phyloP scores from a whole-genome alignment of 1,140 invertebrate genomes.

The Alviniconcha marisindica region DNA sequence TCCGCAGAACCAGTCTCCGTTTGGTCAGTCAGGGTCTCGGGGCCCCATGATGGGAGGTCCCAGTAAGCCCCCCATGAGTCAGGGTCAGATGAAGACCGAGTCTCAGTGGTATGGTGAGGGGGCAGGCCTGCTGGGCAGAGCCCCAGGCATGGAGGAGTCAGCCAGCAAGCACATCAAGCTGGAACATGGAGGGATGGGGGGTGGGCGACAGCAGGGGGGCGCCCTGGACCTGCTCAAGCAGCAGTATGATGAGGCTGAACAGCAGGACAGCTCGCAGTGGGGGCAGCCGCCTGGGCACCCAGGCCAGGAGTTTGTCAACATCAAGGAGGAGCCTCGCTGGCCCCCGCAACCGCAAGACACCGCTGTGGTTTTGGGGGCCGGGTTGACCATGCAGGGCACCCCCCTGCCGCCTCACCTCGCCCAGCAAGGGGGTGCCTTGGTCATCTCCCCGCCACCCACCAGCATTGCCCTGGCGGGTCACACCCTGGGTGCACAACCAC shows the following conservation, averaged over 20 bases:
- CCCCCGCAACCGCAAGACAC: conserved; percentile 18
- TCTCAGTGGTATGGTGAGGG: conserved; percentile 27
- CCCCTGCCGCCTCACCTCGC: conserved; percentile 31
- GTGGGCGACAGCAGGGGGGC: conserved; percentile 29
- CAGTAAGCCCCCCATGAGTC: background rate
- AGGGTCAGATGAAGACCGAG: conserved; percentile 5
- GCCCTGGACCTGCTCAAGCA: conserved; percentile 58
- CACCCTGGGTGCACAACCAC: conserved; percentile 24
- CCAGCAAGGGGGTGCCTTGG: conserved; percentile 14
- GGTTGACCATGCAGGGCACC: conserved; percentile 21
- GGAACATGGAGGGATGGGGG: background rate
- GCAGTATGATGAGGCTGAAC: conserved; percentile 53
- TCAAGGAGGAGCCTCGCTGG: conserved; percentile 26
- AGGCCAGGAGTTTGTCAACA: background rate
- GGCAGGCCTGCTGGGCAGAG: background rate
- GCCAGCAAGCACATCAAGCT: conserved; percentile 46
- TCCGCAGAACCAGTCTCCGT: background rate
- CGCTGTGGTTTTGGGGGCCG: background rate
- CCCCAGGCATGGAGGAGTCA: conserved; percentile 30
- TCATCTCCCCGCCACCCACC: background rate
- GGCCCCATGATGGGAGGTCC: conserved; percentile 7
- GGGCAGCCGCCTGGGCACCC: conserved; percentile 21
- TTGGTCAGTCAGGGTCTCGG: background rate
- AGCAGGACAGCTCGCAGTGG: conserved; percentile 26
- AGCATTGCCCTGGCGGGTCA: background rate